Evolutionary conservation across 2,113 vertebrate species (phyloP), one percentile per base, ranked within the genome.

Genomic region (Otocyon megalotis): DNA sequence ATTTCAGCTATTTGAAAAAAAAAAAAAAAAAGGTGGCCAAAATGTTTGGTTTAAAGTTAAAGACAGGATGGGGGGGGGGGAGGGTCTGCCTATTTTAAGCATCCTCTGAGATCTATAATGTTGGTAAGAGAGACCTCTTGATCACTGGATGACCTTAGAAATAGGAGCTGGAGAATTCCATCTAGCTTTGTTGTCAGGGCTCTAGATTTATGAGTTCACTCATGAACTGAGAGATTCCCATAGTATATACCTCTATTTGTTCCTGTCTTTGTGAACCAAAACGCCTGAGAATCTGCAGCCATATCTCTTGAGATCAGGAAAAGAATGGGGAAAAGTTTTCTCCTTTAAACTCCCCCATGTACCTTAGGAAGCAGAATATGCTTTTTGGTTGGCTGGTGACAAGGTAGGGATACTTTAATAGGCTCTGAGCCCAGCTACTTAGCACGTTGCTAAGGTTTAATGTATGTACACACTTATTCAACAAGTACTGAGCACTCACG

Each of bases 41-140:
- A 58, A 6, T 22, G 5, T 93, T 97, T 72, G 56, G n/a, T 53
- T 94, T 58, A n/a, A 74, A 80, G 54, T 94, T 74, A n/a, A 86
- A 87, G 72, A 53, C 35, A 48, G 69, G 56, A 62, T 48, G 53
- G 56, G 69, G 81, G 65, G 16, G 43, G 37, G 43, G 1, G 43
- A 43, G 43, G 32, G 26, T 84, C 56, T 79, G 71, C 19, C 6
- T 67, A 35, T 26, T 26, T 84, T 72, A 62, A 92, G 24, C 20
- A 63, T 54, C 16, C 30, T 67, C 37, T 16, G 90, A 95, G 76
- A 48, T 60, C 77, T 80, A 7, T 32, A 24, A 65, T 48, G 32
- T 30, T 86, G 37, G 30, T 16, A 60, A 54, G 76, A 95, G 32
- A 72, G 67, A 92, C 16, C 0, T 63, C 58, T 60, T 28, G 32